Conservation (phyloP, 2,113 vertebrate species). For the Apeltes quadracus region DNA sequence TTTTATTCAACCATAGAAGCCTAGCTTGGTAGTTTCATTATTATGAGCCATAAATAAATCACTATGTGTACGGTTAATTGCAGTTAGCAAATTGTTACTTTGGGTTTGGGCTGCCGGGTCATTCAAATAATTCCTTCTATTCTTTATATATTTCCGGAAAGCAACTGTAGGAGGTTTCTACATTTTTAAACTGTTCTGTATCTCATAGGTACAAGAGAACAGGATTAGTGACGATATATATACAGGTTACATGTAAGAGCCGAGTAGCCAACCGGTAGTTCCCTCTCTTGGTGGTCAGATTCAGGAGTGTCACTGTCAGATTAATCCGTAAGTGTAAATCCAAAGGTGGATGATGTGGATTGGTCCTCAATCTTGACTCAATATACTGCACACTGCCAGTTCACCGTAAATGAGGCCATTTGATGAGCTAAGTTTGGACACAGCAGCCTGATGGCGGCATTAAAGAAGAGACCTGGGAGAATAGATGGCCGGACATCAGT, state of each 20-base stretch:
- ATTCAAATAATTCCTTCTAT: background rate
- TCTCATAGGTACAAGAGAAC: background rate
- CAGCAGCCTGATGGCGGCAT: slow-evolving; percentile 68
- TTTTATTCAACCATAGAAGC: background rate
- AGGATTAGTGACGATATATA: background rate
- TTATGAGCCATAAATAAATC: background rate
- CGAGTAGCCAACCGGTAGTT: background rate
- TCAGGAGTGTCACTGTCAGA: slow-evolving; percentile 35
- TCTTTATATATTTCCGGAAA: background rate
- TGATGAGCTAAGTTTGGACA: slow-evolving; percentile 80
- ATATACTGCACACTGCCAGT: slow-evolving; percentile 60
- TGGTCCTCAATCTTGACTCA: slow-evolving; percentile 58
- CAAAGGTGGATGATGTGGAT: slow-evolving; percentile 58
- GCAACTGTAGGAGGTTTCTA: background rate
- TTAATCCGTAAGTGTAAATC: slow-evolving; percentile 51
- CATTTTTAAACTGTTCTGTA: background rate
- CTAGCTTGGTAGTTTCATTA: background rate
- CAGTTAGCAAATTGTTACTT: background rate
- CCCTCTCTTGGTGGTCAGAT: slow-evolving; percentile 6
- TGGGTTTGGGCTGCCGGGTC: background rate
- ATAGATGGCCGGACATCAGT: slow-evolving; percentile 74
- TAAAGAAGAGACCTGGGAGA: slow-evolving; percentile 70
- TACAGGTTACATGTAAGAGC: background rate
- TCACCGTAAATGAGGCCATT: slow-evolving; percentile 73
- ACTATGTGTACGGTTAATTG: background rate